Evolutionary conservation across 2,113 vertebrate species (phyloP).

Genomic region (Dermatemys mawii): DNA sequence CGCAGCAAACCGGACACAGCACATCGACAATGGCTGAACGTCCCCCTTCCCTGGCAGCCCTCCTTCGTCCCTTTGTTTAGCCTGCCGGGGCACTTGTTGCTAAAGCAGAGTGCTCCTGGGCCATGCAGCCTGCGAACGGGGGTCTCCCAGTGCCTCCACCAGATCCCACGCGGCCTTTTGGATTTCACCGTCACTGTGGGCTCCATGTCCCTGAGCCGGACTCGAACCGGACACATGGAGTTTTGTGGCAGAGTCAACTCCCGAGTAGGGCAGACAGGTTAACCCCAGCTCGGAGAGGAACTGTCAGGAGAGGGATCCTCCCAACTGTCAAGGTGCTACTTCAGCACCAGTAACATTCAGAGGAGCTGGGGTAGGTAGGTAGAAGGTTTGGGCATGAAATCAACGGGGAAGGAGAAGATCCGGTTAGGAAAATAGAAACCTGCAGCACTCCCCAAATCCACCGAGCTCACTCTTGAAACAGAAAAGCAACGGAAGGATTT

Average conservation of each 20-base stretch:
- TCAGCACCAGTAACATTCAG: no score
- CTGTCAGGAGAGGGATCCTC: neutral
- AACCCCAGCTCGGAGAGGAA: no score
- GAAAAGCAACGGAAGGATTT: neutral
- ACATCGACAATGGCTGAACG: neutral
- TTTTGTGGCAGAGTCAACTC: neutral
- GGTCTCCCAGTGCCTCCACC: neutral
- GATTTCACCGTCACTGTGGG: neutral
- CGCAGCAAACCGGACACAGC: neutral
- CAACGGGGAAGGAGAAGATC: neutral
- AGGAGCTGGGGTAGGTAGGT: neutral
- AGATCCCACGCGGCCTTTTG: rapidly evolving
- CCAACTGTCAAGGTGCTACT: no score
- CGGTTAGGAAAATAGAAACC: no score
- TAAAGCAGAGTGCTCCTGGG: no score
- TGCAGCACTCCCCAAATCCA: neutral
- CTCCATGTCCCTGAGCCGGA: neutral
- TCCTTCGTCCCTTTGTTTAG: neutral
- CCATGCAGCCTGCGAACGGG: neutral
- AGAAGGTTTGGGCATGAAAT: neutral
- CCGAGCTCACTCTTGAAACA: neutral
- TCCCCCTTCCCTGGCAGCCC: rapidly evolving
- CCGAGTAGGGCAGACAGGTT: neutral
- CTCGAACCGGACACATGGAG: neutral
- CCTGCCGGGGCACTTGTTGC: neutral